Evolutionary conservation across 2,797 vertebrate species (phyloP), one percentile per base, ranked within the genome.

Genomic region (Rhinella marina): DNA sequence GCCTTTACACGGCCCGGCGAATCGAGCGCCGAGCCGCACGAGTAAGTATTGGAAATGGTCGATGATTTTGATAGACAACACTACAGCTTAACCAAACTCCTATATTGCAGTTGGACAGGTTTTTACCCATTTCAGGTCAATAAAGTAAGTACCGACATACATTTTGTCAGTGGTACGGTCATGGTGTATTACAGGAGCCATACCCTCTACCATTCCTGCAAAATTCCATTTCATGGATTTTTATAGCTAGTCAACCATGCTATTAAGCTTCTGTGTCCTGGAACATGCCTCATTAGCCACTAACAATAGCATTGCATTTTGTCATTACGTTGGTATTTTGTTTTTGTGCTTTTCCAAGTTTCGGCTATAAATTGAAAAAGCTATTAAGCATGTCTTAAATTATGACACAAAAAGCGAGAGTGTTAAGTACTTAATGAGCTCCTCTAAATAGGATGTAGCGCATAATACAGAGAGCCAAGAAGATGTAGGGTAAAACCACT

Each of bases 261-360:
- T 62, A 27, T 54, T 66, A 54, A 41, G 41, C 68, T 27, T 86
- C 78, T 12, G 13, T 62, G 27, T 82, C 73, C 17, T 29, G 62
- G 59, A 88, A 73, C 82, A 80, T 50, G 76, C 81, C 76, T 84
- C 87, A 88, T 88, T 88, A 88, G 82, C 27, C 82, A 50, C 87
- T 80, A 88, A 88, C 87, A 89, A 89, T 82, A 82, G 70, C 84
- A 29, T 48, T 66, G 48, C 84, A 57, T 82, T 86, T 86, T 86
- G 61, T 89, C 84, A 89, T 86, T 59, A 86, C 70, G 41, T 88
- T 27, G 78, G 87, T 76, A 86, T 88, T 89, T 85, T 82, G 80
- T 78, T 88, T 64, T 88, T 81, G n/a, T 82, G 83, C 83, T 89
- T 78, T 77, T 89, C 61, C 7, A 57, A 77, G 78, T 82, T 89